Percentiles rank a stretch among this genome's conserved stretches.
phyloP scores from a whole-genome alignment of 2,797 vertebrate species.

The Cryptoblepharus egeriae region DNA sequence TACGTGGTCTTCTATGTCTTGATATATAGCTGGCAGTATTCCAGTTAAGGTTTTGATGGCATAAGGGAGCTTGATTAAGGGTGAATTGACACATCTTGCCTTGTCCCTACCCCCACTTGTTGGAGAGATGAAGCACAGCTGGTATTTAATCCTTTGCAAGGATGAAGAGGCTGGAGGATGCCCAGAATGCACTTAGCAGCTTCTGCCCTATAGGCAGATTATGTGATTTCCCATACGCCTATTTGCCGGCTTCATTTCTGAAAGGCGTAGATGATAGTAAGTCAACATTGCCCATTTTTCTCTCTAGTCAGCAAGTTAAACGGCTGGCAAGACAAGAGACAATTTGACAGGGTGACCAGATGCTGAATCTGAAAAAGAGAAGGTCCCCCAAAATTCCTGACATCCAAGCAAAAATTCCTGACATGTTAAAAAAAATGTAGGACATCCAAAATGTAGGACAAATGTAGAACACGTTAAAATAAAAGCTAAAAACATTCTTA shows the following conservation, averaged over 20 bases:
- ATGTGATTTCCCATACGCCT: not conserved
- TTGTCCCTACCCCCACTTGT: not conserved
- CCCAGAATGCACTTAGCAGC: conserved; percentile 40
- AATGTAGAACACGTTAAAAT: no score
- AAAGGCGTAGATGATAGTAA: not conserved
- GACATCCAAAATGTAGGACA: no score
- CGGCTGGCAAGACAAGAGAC: not conserved
- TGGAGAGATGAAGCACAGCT: not conserved
- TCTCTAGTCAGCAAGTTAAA: not conserved
- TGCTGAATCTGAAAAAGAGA: no score
- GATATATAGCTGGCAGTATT: no score
- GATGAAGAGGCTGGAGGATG: conserved; percentile 8
- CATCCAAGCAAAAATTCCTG: no score
- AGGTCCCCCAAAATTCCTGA: no score
- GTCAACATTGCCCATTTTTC: fast-evolving
- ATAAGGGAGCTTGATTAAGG: not conserved
- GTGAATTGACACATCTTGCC: not conserved
- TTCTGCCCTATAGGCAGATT: conserved; percentile 38
- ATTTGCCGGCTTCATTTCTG: fast-evolving
- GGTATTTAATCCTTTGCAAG: conserved; percentile 53
- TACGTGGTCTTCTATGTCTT: not conserved
- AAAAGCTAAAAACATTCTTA: no score
- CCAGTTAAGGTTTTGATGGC: not conserved
- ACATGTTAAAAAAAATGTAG: no score
- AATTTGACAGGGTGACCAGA: no score